phyloP scores from a whole-genome alignment of 2,888 invertebrate species.

The Chesias legatella region DNA sequence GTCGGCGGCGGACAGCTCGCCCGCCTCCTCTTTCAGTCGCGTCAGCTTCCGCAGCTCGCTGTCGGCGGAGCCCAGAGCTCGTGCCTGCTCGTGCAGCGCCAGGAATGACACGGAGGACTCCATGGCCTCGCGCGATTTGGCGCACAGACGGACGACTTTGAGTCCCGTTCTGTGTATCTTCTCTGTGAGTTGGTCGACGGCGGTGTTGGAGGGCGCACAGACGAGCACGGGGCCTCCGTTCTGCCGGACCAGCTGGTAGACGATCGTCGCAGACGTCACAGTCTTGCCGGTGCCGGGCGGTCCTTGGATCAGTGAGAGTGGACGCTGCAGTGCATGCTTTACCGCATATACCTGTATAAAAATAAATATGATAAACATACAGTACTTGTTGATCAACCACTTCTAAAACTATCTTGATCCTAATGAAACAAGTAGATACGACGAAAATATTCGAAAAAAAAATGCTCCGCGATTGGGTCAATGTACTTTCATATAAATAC shows the following conservation, averaged over 20 bases:
- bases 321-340: conserved; percentile 97
- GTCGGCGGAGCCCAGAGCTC: conserved; percentile 95
- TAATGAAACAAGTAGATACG: too few species aligned
- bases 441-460: too few species aligned
- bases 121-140: conserved; percentile 98
- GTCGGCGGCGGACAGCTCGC: conserved; percentile 96
- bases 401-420: too few species aligned
- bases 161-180: conserved; percentile 98
- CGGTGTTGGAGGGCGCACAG: conserved; percentile 99
- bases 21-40: conserved; percentile 98
- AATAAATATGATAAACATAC: too few species aligned
- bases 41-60: conserved; percentile 95
- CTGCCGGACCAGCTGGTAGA: conserved; percentile 97
- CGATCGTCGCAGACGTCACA: conserved; percentile 99
- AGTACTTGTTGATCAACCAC: too few species aligned
- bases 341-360: conserved; percentile 94
- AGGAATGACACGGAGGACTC: conserved; percentile 98
- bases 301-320: conserved; percentile 97
- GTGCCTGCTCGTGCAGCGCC: conserved; percentile 97
- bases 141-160: conserved; percentile 95
- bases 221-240: conserved; percentile 97
- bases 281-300: conserved; percentile 99
- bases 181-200: conserved; percentile 99
- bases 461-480: too few species aligned
- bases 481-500: too few species aligned